Percentiles rank a stretch among this genome's conserved stretches.
phyloP scores from a whole-genome alignment of 2,113 vertebrate genomes.

The Aspiorhynchus laticeps region DNA sequence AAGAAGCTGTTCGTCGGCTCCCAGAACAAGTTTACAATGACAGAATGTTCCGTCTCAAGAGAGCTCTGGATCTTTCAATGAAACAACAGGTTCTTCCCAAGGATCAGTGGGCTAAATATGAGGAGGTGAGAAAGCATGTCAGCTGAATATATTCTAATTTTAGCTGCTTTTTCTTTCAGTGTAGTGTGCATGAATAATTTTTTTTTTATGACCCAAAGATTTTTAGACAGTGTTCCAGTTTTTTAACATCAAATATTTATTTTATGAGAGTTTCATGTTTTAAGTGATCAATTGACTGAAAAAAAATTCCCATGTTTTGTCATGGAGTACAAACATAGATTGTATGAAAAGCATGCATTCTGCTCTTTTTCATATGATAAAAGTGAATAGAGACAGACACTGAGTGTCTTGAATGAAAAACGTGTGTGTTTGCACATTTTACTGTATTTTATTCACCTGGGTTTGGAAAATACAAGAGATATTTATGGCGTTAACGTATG shows the following conservation, averaged over 20 bases:
- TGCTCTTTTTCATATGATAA: not conserved
- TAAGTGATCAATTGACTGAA: not conserved
- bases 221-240: not conserved
- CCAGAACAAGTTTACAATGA: constrained; percentile 87
- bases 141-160: not conserved
- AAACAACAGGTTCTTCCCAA: constrained; percentile 88
- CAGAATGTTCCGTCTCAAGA: constrained; percentile 89
- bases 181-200: not conserved
- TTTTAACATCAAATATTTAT: no score
- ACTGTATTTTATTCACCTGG: not conserved
- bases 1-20: constrained; percentile 87
- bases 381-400: not conserved
- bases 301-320: no score
- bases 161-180: not conserved
- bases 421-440: no score
- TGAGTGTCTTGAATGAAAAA: not conserved
- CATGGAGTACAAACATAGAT: not conserved
- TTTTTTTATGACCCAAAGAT: no score
- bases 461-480: not conserved
- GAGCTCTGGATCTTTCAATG: constrained; percentile 87
- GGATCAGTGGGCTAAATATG: constrained; percentile 89
- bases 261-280: not conserved
- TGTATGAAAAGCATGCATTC: not conserved
- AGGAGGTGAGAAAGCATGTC: constrained; percentile 78
- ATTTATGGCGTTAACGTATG: no score